Conservation (phyloP, 2,113 vertebrate genomes). For the Grus americana region DNA sequence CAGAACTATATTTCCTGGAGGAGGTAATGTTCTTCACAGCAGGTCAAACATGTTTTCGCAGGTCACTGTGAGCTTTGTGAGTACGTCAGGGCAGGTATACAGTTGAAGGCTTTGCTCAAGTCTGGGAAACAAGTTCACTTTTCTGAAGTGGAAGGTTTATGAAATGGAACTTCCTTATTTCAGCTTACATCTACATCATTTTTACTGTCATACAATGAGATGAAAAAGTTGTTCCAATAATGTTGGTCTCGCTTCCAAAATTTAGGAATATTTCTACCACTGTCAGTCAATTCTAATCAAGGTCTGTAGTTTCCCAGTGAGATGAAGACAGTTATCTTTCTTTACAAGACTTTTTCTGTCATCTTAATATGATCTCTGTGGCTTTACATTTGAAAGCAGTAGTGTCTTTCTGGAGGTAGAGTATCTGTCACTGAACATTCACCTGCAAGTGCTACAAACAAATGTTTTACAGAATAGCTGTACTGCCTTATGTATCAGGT, state of each 20-base stretch:
- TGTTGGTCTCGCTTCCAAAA: not conserved
- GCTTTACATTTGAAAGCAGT: not conserved
- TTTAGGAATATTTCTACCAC: not conserved
- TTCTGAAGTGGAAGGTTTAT: not conserved
- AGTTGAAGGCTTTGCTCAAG: not conserved
- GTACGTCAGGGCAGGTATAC: not conserved
- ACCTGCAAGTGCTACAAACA: not conserved
- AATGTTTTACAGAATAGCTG: not conserved
- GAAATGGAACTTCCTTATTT: not conserved
- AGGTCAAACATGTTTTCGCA: not conserved
- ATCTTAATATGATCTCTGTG: not conserved
- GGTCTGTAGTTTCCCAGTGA: not conserved
- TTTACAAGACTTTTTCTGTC: not conserved
- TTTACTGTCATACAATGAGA: not conserved
- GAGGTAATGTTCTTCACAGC: not conserved
- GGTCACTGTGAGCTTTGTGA: not conserved
- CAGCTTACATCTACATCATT: not conserved
- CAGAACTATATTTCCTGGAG: not conserved
- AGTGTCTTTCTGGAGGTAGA: not conserved
- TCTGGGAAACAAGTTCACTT: not conserved
- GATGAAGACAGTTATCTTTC: not conserved
- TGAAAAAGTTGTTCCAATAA: not conserved
- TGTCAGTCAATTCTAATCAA: not conserved
- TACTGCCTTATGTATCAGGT: not conserved
- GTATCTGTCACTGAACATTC: not conserved